A percentile compares a stretch with the other conserved stretches of the same genome.
Evolutionary conservation across 2,797 vertebrate species (phyloP).

Genomic region (Danio tinwini): DNA sequence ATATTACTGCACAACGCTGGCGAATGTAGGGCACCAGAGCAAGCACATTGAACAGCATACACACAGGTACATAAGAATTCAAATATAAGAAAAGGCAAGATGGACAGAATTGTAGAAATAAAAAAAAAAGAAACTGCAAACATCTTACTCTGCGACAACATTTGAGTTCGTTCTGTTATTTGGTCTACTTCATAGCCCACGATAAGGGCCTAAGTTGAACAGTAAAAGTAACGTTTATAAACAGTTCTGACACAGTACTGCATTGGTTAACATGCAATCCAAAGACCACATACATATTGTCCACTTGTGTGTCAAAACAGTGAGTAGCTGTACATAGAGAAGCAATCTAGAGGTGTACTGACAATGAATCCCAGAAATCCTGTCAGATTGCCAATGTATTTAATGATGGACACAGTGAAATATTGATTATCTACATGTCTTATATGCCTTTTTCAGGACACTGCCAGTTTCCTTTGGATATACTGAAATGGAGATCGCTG

Average conservation of each 20-base stretch:
- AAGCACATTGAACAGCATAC: slow-evolving; percentile 80
- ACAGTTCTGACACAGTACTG: slow-evolving; percentile 73
- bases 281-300: slow-evolving; percentile 77
- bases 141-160: slow-evolving; percentile 72
- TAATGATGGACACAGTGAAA: slow-evolving; percentile 27
- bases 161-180: slow-evolving; percentile 75
- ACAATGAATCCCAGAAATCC: slow-evolving; percentile 58
- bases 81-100: slow-evolving; percentile 80
- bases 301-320: slow-evolving; percentile 68
- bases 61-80: slow-evolving; percentile 77
- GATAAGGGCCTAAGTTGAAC: slow-evolving; percentile 73
- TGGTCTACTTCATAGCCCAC: slow-evolving; percentile 79
- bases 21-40: slow-evolving; percentile 77
- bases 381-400: slow-evolving; percentile 7
- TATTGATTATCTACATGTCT: slow-evolving; percentile 48
- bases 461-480: slow-evolving; percentile 43
- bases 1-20: slow-evolving; percentile 66
- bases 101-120: slow-evolving; percentile 72
- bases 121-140: slow-evolving; percentile 68
- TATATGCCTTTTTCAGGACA: slow-evolving; percentile 25
- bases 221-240: slow-evolving; percentile 66
- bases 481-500: slow-evolving; percentile 45
- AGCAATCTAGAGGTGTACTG: slow-evolving; percentile 65
- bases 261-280: slow-evolving; percentile 81
- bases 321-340: slow-evolving; percentile 66